Evolutionary conservation across 2,888 invertebrate genomes (phyloP).

Genomic region (Parnassius mnemosyne): DNA sequence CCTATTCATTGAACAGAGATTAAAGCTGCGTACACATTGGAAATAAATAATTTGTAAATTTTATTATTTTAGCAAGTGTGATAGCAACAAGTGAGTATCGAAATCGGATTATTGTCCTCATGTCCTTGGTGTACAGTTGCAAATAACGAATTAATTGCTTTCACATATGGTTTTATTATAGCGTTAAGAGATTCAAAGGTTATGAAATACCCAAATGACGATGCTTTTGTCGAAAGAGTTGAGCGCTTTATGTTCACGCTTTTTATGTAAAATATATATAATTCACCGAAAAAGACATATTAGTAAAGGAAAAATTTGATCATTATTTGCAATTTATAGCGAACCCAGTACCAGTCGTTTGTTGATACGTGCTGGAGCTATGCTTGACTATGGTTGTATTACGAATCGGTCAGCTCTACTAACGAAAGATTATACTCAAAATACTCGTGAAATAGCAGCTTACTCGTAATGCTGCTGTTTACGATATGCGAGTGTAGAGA

Average conservation of each 20-base stretch:
- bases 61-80: neutral
- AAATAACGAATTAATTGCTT: constrained; percentile 16
- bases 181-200: constrained; percentile 24
- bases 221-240: neutral
- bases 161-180: constrained; percentile 19
- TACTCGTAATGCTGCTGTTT: too few species aligned
- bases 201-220: neutral
- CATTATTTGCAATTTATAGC: too few species aligned
- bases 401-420: too few species aligned
- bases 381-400: too few species aligned
- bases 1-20: neutral
- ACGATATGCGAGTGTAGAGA: too few species aligned
- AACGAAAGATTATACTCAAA: too few species aligned
- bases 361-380: too few species aligned
- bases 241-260: neutral
- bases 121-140: constrained; percentile 7
- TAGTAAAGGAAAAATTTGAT: too few species aligned
- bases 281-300: too few species aligned
- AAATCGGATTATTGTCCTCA: constrained; percentile 3
- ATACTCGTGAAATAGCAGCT: too few species aligned
- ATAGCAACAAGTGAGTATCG: neutral
- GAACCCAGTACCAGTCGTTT: too few species aligned
- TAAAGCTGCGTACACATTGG: neutral
- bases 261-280: too few species aligned
- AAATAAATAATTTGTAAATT: neutral